phyloP scores from a whole-genome alignment of 2,113 vertebrate species.

The Paedocypris sp. region DNA sequence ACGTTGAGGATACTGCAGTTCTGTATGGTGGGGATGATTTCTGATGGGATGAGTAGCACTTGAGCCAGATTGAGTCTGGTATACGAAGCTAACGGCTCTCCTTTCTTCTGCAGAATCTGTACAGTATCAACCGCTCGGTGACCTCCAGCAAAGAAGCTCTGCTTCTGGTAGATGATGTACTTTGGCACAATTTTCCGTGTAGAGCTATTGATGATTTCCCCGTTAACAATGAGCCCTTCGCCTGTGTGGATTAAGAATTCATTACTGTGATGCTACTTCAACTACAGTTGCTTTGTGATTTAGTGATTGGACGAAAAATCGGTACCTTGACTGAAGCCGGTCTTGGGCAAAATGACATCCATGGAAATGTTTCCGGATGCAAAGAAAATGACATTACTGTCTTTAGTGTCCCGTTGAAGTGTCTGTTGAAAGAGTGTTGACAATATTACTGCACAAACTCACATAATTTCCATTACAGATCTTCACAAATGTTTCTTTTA shows the following conservation, averaged over 20 bases:
- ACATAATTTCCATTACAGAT: no score
- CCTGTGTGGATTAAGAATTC: neutral
- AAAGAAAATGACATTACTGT: slow-evolving; percentile 43
- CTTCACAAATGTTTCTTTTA: no score
- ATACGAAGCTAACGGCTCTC: slow-evolving; percentile 1
- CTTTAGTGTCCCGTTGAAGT: slow-evolving; percentile 41
- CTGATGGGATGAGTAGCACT: slow-evolving; percentile 3
- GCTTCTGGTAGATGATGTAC: slow-evolving; percentile 18
- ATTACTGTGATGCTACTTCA: neutral
- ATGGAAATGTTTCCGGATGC: slow-evolving; percentile 48
- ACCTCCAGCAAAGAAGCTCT: slow-evolving; percentile 25
- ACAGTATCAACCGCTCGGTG: neutral
- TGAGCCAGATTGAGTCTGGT: slow-evolving; percentile 8
- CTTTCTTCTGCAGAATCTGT: slow-evolving; percentile 19
- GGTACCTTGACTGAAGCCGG: slow-evolving; percentile 52
- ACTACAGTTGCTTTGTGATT: no score
- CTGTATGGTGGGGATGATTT: slow-evolving; percentile 8
- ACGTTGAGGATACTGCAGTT: slow-evolving; percentile 26
- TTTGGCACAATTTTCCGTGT: slow-evolving; percentile 27
- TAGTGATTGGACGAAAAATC: neutral
- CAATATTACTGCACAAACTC: no score
- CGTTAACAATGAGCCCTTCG: neutral
- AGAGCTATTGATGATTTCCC: slow-evolving; percentile 26
- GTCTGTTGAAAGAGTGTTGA: slow-evolving; percentile 47
- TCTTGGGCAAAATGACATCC: slow-evolving; percentile 38